These are phyloP conservation scores for Silurus glanis DNA, from an alignment of 2,113 vertebrate genomes.

Conservation along the genomic window DNA sequence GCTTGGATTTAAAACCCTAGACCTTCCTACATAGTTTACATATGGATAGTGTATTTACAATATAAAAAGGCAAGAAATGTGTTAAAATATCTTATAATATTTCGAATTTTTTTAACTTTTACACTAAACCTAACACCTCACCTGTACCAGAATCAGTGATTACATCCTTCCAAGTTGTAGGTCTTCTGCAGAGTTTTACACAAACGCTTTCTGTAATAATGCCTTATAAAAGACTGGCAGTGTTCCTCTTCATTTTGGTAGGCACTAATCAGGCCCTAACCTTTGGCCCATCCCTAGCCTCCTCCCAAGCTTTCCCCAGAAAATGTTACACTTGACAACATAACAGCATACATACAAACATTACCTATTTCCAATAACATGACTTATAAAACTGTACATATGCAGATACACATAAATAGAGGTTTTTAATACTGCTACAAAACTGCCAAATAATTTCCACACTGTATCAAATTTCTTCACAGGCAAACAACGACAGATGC, in stretches of 20 bases:
- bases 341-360: slow-evolving; percentile 56
- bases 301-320: slow-evolving; percentile 45
- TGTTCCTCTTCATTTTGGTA: slow-evolving; percentile 72
- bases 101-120: slow-evolving; percentile 59
- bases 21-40: slow-evolving; percentile 77
- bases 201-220: slow-evolving; percentile 67
- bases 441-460: slow-evolving; percentile 45
- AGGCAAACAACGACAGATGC: background rate
- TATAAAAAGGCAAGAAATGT: slow-evolving; percentile 71
- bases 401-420: slow-evolving; percentile 51
- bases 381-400: slow-evolving; percentile 64
- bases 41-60: slow-evolving; percentile 90
- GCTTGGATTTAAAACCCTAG: slow-evolving; percentile 71
- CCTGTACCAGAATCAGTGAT: slow-evolving; percentile 23
- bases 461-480: background rate
- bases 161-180: slow-evolving; percentile 71
- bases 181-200: slow-evolving; percentile 68
- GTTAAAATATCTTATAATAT: slow-evolving; percentile 67
- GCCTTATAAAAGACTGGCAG: slow-evolving; percentile 79
- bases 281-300: slow-evolving; percentile 62
- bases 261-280: slow-evolving; percentile 95
- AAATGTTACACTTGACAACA: slow-evolving; percentile 50
- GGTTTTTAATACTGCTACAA: slow-evolving; percentile 71
- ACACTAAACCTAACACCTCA: slow-evolving; percentile 21
- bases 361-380: slow-evolving; percentile 64